Evolutionary conservation across 1,140 invertebrate genomes (phyloP).

Genomic region (Riptortus pedestris): DNA sequence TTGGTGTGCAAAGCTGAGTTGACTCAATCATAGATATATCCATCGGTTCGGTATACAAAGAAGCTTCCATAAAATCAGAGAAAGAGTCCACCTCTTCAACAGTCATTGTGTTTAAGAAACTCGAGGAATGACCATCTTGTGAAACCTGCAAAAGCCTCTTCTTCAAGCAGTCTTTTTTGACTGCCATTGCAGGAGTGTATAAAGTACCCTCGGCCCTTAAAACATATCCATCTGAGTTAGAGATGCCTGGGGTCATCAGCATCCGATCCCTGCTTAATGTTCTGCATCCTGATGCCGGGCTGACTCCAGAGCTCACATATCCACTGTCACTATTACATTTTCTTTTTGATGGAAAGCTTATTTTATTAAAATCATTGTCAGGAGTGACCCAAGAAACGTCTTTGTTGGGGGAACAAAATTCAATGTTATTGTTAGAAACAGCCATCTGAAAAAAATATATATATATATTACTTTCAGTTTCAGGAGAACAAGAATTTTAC

Average conservation of each 20-base stretch:
- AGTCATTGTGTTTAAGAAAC: not conserved
- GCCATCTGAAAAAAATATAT: slow-evolving; percentile 18
- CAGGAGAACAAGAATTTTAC: not conserved
- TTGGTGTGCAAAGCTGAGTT: not conserved
- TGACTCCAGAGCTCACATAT: slow-evolving; percentile 18
- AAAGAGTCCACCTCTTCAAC: slow-evolving; percentile 13
- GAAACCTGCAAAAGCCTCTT: not conserved
- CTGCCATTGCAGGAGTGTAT: not conserved
- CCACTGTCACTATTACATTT: slow-evolving; percentile 28
- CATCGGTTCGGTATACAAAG: slow-evolving; percentile 23
- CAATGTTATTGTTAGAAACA: slow-evolving; percentile 1
- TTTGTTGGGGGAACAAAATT: slow-evolving; percentile 17
- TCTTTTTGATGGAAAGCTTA: slow-evolving; percentile 21
- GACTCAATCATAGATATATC: not conserved
- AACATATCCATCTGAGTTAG: not conserved
- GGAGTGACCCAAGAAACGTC: slow-evolving; percentile 5
- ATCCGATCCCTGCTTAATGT: too few species aligned
- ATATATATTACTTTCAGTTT: not conserved
- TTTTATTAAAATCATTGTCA: not conserved
- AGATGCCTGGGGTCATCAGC: not conserved
- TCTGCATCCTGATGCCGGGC: not conserved
- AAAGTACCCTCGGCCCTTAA: not conserved
- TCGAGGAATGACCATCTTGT: not conserved
- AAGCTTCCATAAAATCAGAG: slow-evolving; percentile 25
- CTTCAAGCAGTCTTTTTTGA: not conserved